Evolutionary conservation across 1,140 invertebrate genomes (phyloP).

Genomic region (Drosophila yakuba): DNA sequence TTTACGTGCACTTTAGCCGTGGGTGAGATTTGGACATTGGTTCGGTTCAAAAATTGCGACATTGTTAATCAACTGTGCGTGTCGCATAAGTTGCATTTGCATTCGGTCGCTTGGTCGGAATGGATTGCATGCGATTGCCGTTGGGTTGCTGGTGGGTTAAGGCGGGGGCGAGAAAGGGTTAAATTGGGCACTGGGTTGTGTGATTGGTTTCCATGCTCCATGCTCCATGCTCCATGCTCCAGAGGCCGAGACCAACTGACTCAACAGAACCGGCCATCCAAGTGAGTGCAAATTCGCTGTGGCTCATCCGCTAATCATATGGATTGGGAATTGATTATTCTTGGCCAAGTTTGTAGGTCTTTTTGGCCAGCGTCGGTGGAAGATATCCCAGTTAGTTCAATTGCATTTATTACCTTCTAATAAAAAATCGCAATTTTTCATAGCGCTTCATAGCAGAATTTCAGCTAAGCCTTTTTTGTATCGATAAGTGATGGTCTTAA

Average conservation of each 20-base stretch:
- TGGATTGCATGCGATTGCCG: slow-evolving; percentile 34
- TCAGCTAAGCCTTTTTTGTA: not conserved
- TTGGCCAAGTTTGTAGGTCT: slow-evolving; percentile 13
- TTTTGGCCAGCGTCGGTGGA: not conserved
- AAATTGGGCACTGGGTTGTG: slow-evolving; percentile 3
- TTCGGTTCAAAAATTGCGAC: slow-evolving; percentile 72
- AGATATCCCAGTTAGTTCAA: no score
- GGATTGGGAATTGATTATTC: not conserved
- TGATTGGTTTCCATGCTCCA: slow-evolving; percentile 24
- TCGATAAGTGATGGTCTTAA: not conserved
- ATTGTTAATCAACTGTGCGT: slow-evolving; percentile 79
- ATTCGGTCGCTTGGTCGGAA: slow-evolving; percentile 24
- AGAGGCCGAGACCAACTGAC: slow-evolving; percentile 11
- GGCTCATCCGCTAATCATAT: slow-evolving; percentile 15
- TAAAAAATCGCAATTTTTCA: not conserved
- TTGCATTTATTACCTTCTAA: not conserved
- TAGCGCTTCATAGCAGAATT: not conserved
- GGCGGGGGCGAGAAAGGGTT: not conserved
- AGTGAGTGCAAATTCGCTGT: slow-evolving; percentile 37
- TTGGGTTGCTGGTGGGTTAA: slow-evolving; percentile 1
- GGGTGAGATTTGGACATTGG: slow-evolving; percentile 27
- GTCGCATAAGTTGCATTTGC: slow-evolving; percentile 66
- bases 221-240: slow-evolving; percentile 4
- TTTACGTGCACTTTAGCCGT: not conserved
- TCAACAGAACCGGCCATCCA: slow-evolving; percentile 11